Evolutionary conservation across 2,888 invertebrate genomes (phyloP).

Genomic region (Flexamia atlantica): DNA sequence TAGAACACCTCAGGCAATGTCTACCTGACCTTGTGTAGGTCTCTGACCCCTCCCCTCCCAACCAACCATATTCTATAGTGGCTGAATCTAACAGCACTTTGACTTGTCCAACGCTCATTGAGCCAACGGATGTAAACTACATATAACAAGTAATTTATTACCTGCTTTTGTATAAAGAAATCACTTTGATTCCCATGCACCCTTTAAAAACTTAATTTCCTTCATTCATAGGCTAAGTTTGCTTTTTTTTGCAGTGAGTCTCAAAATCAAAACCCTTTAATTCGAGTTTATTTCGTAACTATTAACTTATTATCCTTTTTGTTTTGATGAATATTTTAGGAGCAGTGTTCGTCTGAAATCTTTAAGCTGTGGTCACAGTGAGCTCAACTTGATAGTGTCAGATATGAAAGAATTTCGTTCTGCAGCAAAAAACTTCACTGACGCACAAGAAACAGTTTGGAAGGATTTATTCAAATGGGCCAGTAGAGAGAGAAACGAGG

Average conservation of each 20-base stretch:
- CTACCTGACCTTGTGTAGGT: no score
- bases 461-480: constrained; percentile 76
- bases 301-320: constrained; percentile 16
- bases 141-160: no score
- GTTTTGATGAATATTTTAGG: constrained; percentile 70
- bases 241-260: background rate
- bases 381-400: constrained; percentile 75
- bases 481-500: constrained; percentile 75
- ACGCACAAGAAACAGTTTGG: constrained; percentile 75
- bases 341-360: constrained; percentile 72
- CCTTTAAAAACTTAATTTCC: background rate
- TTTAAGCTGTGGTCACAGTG: constrained; percentile 73
- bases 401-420: constrained; percentile 75
- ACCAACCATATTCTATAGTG: no score
- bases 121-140: no score
- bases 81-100: no score
- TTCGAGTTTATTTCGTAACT: background rate
- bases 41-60: no score
- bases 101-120: no score
- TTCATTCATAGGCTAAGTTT: background rate
- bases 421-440: constrained; percentile 74
- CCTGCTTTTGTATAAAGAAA: no score
- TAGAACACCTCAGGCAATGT: no score
- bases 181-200: background rate
- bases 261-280: background rate